Percentiles rank a stretch among this genome's conserved stretches.
Evolutionary conservation across 2,888 invertebrate species (phyloP).

Genomic region (Iphiclides podalirius): DNA sequence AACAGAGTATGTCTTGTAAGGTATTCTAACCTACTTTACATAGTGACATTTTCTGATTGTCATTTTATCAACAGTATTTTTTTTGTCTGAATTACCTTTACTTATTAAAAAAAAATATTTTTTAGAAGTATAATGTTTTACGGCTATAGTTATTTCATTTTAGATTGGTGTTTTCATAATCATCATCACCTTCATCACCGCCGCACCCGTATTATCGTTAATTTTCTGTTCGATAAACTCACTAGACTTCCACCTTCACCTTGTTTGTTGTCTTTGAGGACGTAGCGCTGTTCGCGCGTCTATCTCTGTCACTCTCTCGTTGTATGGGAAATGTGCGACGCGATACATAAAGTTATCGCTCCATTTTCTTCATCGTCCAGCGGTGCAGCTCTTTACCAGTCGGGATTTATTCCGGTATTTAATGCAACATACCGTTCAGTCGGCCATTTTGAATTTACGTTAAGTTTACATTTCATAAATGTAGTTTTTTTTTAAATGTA

Average conservation of each 20-base stretch:
- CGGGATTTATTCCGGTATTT: constrained; percentile 64
- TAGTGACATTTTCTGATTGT: neutral
- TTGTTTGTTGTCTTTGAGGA: constrained; percentile 40
- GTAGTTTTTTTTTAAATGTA: neutral
- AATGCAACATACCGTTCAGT: constrained; percentile 37
- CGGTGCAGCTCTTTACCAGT: constrained; percentile 41
- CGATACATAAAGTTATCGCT: constrained; percentile 24
- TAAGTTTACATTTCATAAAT: constrained; percentile 17
- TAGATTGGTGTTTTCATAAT: too few relatives aligned
- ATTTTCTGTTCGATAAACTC: constrained; percentile 46
- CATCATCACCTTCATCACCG: neutral
- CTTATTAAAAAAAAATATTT: too few relatives aligned
- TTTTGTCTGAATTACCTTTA: neutral
- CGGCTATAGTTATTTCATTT: too few relatives aligned
- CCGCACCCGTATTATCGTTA: constrained; percentile 17
- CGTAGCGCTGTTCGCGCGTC: constrained; percentile 34
- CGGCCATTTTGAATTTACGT: constrained; percentile 51
- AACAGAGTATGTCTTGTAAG: too few relatives aligned
- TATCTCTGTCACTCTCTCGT: constrained; percentile 34
- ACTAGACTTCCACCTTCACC: constrained; percentile 61
- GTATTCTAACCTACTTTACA: too few relatives aligned
- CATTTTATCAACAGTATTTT: neutral
- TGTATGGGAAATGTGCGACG: constrained; percentile 12
- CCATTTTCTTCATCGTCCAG: constrained; percentile 26
- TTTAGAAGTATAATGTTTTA: too few relatives aligned